Evolutionary conservation across 2,113 vertebrate genomes (phyloP), one percentile per base, ranked within the genome.

Genomic region (Mandrillus leucophaeus): DNA sequence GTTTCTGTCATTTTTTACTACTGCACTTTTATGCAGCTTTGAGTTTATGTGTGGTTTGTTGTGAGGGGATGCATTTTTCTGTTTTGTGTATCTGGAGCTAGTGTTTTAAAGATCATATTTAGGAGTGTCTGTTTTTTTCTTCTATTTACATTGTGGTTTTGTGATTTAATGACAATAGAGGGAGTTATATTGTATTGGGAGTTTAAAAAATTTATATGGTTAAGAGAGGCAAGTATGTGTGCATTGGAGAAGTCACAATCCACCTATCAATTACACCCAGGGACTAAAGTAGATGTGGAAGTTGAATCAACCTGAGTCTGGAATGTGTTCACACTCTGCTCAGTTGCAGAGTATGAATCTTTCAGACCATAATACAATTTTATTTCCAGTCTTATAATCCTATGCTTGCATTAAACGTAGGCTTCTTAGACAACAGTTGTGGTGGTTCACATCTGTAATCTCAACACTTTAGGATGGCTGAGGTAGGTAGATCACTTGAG

Each of bases 1-100:
- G 86, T 93, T 96, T 96, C 78, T 98, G 82, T 95, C 93, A 57
- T 82, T 96, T 94, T 97, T 97, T 94, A 97, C 93, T 93, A 90
- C 57, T 91, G 45, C 30, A 94, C 89, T 97, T 96, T 97, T 78
- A 95, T 88, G 91, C 59, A 96, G 35, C 50, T 94, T 96, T 96
- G 96, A 78, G 92, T 96, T 97, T 97, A 96, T 89, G 79, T 96
- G 91, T 90, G 92, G 73, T 95, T 96, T 98, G 89, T 86, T 75
- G n/a, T 30, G 66, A 40, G 81, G 93, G 23, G 7, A 75, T 68
- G 20, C 14, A 66, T 91, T 95, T 92, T 96, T 97, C 85, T 82
- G 40, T 79, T 97, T 96, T 92, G 32, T 97, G n/a, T 91, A 96
- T 96, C 86, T 87, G 35, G 25, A 93, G 32, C 92, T 85, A 72